phyloP scores from a whole-genome alignment of 1,140 invertebrate genomes.

The Hypsibius dujardini region DNA sequence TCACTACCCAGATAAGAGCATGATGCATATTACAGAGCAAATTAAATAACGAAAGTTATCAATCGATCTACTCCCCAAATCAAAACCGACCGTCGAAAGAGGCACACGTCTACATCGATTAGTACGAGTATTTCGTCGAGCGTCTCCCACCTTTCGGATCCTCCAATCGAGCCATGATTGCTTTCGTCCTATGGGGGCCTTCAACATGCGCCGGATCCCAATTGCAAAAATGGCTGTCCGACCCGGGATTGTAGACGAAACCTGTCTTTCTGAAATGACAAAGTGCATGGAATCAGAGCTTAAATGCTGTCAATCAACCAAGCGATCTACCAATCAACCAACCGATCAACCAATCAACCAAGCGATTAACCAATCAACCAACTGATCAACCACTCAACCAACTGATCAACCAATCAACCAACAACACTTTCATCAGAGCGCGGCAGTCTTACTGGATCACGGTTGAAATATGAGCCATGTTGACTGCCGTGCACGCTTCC shows the following conservation, averaged over 20 bases:
- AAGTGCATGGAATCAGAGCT: no score
- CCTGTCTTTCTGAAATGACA: conserved; percentile 17
- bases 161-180: conserved; percentile 3
- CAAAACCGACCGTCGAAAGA: not conserved
- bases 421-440: no score
- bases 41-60: conserved; percentile 18
- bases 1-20: not conserved
- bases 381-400: no score
- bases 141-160: not conserved
- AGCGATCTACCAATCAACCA: no score
- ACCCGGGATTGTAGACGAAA: not conserved
- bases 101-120: not conserved
- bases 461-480: no score
- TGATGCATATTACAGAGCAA: conserved; percentile 1
- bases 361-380: no score
- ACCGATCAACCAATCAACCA: no score
- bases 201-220: not conserved
- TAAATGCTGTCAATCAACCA: no score
- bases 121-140: conserved; percentile 9
- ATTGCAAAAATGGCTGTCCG: not conserved
- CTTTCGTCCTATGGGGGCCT: not conserved
- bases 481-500: no score
- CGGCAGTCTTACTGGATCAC: no score
- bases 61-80: not conserved
- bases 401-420: no score